These are phyloP conservation scores for Onychorhynchus coronatus DNA, from an alignment of 2,113 vertebrate genomes.

Conservation along the genomic window DNA sequence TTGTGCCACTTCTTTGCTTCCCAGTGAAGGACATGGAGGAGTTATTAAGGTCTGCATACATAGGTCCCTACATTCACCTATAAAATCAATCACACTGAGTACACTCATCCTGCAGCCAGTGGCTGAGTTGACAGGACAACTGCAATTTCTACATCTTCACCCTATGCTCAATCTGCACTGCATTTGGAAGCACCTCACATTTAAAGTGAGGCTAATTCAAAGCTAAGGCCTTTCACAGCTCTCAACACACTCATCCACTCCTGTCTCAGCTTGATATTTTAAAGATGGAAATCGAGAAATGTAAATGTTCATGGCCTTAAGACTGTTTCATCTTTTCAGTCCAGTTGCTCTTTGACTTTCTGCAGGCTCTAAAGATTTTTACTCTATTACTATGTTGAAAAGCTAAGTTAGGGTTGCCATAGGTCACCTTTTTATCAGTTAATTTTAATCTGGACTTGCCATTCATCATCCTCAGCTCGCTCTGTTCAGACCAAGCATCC, in stretches of 20 bases:
- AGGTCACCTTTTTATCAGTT: neutral
- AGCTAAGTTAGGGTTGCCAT: neutral
- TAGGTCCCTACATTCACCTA: neutral
- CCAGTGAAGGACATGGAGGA: neutral
- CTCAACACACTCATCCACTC: neutral
- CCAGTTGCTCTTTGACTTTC: neutral
- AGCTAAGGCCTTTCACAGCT: neutral
- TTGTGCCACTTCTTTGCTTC: neutral
- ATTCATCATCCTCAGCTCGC: neutral
- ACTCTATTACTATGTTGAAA: neutral
- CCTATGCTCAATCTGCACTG: neutral
- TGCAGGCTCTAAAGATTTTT: neutral
- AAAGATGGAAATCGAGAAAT: neutral
- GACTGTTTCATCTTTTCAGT: neutral
- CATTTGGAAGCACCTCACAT: neutral
- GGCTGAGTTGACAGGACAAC: neutral
- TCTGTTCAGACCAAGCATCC: neutral
- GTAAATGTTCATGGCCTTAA: neutral
- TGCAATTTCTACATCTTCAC: neutral
- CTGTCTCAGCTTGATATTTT: neutral
- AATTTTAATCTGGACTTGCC: neutral
- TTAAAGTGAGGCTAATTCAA: neutral
- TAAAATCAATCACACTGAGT: neutral
- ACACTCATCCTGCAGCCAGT: rapidly evolving
- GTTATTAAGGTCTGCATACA: neutral